Conservation (phyloP, 2,888 invertebrate genomes). For the Erynnis tages region DNA sequence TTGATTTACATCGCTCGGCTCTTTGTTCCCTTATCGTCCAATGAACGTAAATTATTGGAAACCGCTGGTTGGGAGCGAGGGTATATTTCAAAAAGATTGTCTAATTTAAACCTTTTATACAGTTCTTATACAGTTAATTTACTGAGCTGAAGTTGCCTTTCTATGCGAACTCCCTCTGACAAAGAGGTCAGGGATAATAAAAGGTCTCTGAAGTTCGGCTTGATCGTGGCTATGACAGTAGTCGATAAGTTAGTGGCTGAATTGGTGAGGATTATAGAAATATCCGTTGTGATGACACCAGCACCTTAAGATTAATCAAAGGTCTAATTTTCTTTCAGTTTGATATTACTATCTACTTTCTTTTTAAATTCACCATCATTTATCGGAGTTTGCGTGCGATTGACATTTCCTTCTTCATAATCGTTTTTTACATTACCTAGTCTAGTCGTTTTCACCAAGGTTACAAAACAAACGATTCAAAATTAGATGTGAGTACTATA, state of each 20-base stretch:
- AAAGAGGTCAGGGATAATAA: conserved; percentile 32
- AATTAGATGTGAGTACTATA: too few species aligned
- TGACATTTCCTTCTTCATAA: too few species aligned
- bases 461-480: too few species aligned
- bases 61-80: conserved; percentile 57
- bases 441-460: too few species aligned
- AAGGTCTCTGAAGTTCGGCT: conserved; percentile 29
- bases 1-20: conserved; percentile 33
- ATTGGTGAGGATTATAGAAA: too few species aligned
- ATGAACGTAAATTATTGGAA: conserved; percentile 73
- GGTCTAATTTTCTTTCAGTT: too few species aligned
- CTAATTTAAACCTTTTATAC: conserved; percentile 76
- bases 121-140: conserved; percentile 56
- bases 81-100: conserved; percentile 73
- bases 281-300: too few species aligned
- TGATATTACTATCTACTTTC: too few species aligned
- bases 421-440: too few species aligned
- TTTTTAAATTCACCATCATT: too few species aligned
- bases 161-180: conserved; percentile 28
- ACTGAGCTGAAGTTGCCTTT: conserved; percentile 25
- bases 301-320: too few species aligned
- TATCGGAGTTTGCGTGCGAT: too few species aligned
- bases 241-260: conserved; percentile 25
- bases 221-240: conserved; percentile 32
- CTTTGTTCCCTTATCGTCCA: conserved; percentile 69